Evolutionary conservation across 2,888 invertebrate genomes (phyloP), one percentile per base, ranked within the genome.

Genomic region (Harmothoe impar): DNA sequence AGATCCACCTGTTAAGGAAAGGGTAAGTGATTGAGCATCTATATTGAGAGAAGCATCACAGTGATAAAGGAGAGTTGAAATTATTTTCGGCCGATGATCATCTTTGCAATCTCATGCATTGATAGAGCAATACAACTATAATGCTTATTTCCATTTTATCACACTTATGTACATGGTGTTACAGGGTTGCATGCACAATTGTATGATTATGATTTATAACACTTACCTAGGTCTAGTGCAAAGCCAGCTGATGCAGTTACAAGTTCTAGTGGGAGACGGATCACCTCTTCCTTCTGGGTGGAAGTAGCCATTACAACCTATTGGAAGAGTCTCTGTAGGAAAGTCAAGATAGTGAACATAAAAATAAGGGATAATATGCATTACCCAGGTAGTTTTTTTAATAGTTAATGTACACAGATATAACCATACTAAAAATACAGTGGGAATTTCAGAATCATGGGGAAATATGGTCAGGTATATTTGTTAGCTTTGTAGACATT

Each of bases 1-100:
- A n/a, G 62, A 62, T n/a, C 62, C 62, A 62, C 62, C 62, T 62
- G 62, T n/a, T n/a, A n/a, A 62, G 62, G 1, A n/a, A 62, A 62
- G 15, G 3, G 62, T n/a, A 62, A 62, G 62, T n/a, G 62, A 20
- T n/a, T n/a, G 0, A 52, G 12, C 54, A 52, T 15, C 54, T 52
- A 17, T 17, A 52, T 52, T 10, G 54, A 52, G 54, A 15, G 54
- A 15, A 10, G 12, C 54, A 52, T 52, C 17, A 52, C 54, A 52
- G 12, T 52, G 17, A 52, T 52, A 52, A 15, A 52, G 17, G 54
- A 17, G 17, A 52, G 10, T 15, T 10, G 54, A 17, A 15, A 52
- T 10, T 15, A 10, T 17, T 52, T 15, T 10, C 17, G 17, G 54
- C 54, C 54, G 17, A 52, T 62, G 62, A 62, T n/a, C 15, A n/a